Evolutionary conservation across 2,113 vertebrate genomes (phyloP), one percentile per base, ranked within the genome.

Genomic region (Poeciliopsis occidentalis): DNA sequence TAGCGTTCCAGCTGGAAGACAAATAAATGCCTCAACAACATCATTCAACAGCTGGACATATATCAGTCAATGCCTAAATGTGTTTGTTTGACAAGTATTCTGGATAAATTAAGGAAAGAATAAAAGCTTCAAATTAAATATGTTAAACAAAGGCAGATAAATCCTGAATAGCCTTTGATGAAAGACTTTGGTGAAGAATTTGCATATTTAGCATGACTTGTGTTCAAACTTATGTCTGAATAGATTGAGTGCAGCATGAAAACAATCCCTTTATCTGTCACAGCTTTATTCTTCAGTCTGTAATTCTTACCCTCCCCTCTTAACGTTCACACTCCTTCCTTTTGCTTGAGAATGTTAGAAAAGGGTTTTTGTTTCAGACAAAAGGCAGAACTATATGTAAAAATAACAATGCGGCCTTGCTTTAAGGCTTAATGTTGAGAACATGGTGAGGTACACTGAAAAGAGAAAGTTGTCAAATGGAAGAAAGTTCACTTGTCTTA

Each of bases 181-280:
- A 68, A 60, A 57, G 57, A 69, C 62, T 61, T 91, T 86, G 85
- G 78, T 78, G 39, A 69, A 31, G 75, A 37, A 71, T 68, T 67
- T 86, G 84, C 78, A 81, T 83, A 78, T 34, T 88, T 89, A 84
- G 80, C 76, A 41, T 67, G n/a, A n/a, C 12, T 24, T 64, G 0
- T 57, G 78, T 44, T 51, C 73, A 39, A 73, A 88, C 76, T 88
- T 60, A 27, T 79, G 65, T 67, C 54, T 5, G 15, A 65, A 73
- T 30, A n/a, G 51, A 13, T 76, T 67, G 72, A 73, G 70, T 79
- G 83, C 71, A 82, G 75, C 60, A 60, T 75, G 69, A 24, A 84
- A 77, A 19, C 27, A n/a, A 71, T 85, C 79, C 78, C 82, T 82
- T 82, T 84, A 90, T 75, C 76, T 85, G 64, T 86, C 67, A 64